Percentiles rank a stretch among this genome's conserved stretches.
phyloP scores from a whole-genome alignment of 2,797 vertebrate species.

The Holocentrus rufus region DNA sequence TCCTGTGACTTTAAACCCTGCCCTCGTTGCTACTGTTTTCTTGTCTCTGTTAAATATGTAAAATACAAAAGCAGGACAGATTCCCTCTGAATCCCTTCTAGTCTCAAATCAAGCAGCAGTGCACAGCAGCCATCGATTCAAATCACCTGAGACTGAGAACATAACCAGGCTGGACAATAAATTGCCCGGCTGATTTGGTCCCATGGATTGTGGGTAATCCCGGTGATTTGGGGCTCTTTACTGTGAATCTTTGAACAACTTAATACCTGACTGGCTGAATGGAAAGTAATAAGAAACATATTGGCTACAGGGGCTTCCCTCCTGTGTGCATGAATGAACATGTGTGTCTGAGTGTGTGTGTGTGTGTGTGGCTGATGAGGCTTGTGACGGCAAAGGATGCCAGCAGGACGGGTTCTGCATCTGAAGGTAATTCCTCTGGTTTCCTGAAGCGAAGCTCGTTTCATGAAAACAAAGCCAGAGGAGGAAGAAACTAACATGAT shows the following conservation, averaged over 20 bases:
- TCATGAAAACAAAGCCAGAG: slow-evolving; percentile 4
- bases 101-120: background rate
- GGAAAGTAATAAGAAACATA: slow-evolving; percentile 79
- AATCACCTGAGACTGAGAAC: slow-evolving; percentile 67
- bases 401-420: slow-evolving; percentile 23
- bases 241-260: slow-evolving; percentile 71
- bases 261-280: slow-evolving; percentile 60
- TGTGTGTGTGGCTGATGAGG: slow-evolving; percentile 3
- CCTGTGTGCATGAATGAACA: slow-evolving; percentile 18
- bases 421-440: slow-evolving; percentile 36
- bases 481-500: slow-evolving; percentile 24
- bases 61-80: background rate
- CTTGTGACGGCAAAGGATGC: slow-evolving; percentile 33
- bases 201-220: slow-evolving; percentile 70
- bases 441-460: slow-evolving; percentile 35
- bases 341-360: slow-evolving; percentile 31
- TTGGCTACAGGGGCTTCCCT: slow-evolving; percentile 21
- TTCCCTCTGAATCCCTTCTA: slow-evolving; percentile 16
- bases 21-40: no score
- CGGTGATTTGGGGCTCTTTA: slow-evolving; percentile 66
- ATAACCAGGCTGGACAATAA: slow-evolving; percentile 65
- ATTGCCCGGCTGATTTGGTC: slow-evolving; percentile 67
- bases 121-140: slow-evolving; percentile 63
- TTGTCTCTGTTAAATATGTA: background rate
- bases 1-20: no score